Conservation (phyloP, 2,888 invertebrate species). For the Eumerus sabulonum region DNA sequence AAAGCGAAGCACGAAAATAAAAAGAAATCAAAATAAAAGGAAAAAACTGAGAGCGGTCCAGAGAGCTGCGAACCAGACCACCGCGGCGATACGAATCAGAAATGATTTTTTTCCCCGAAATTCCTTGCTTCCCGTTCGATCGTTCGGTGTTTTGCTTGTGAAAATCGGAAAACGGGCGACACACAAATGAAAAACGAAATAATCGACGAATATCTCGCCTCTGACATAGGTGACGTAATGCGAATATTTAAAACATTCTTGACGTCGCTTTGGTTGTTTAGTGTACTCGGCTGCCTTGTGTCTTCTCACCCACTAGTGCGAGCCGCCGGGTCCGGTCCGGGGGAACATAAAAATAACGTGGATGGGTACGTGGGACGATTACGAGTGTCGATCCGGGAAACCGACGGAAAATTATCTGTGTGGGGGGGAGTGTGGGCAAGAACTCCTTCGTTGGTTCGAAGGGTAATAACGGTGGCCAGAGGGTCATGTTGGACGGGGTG, state of each 20-base stretch:
- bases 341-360: constrained; percentile 32
- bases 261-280: too few relatives aligned
- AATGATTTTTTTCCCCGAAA: constrained; percentile 32
- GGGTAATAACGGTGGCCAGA: too few relatives aligned
- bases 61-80: neutral
- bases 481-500: too few relatives aligned
- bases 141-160: too few relatives aligned
- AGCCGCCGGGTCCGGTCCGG: constrained; percentile 6
- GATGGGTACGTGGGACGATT: constrained; percentile 1
- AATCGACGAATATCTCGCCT: constrained; percentile 32
- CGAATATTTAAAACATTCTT: constrained; percentile 38
- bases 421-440: too few relatives aligned
- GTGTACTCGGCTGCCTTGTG: neutral
- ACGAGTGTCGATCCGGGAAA: constrained; percentile 30
- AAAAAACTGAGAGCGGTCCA: neutral
- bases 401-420: too few relatives aligned
- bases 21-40: neutral
- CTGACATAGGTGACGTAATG: constrained; percentile 60
- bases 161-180: too few relatives aligned
- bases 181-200: constrained; percentile 12
- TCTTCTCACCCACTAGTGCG: constrained; percentile 48
- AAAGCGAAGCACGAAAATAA: neutral
- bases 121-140: too few relatives aligned
- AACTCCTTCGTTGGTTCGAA: too few relatives aligned
- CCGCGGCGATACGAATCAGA: constrained; percentile 20